Evolutionary conservation across 2,797 vertebrate genomes (phyloP), one percentile per base, ranked within the genome.

Genomic region (Labroides dimidiatus): DNA sequence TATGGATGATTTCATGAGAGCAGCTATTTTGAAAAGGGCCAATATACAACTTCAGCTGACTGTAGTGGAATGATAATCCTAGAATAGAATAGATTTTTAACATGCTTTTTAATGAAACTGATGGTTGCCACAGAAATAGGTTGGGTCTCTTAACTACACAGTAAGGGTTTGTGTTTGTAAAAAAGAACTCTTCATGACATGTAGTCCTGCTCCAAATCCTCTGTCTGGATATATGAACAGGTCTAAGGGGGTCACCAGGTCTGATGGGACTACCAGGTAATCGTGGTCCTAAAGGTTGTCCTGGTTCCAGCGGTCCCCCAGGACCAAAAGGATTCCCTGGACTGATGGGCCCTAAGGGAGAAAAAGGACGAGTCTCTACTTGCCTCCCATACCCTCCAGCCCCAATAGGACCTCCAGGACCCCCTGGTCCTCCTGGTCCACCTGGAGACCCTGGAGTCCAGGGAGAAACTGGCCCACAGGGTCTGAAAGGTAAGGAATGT

Each of bases 401-500:
- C 0, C 7, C 10, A 11, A 10, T 0, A 16, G 87, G 75, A 4
- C 63, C 8, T 4, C 20, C 0, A 9, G 93, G 94, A 16, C 30
- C 13, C 3, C 21, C 64, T 3, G 93, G 93, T 11, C 20, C 11
- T 0, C n/a, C 13, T 0, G 93, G 94, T 16, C 12, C 14, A 6
- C 1, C 13, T 13, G 94, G 93, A 53, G 36, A 23, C 0, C 0
- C 5, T 4, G 93, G 94, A 19, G 0, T 64, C 0, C 2, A 0
- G 0, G 93, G 91, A 77, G 72, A 62, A 36, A 11, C 0, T 0
- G 92, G 92, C 12, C 20, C 0, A 6, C 1, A 0, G 0, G 94
- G 94, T 17, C 37, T 0, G 0, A 83, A 80, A 88, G 94, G 94
- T 94, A 57, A 84, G 75, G 54, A 24, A 27, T n/a, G n/a, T n/a